Conservation (phyloP, 2,113 vertebrate species). For the Coracopsis vasa region DNA sequence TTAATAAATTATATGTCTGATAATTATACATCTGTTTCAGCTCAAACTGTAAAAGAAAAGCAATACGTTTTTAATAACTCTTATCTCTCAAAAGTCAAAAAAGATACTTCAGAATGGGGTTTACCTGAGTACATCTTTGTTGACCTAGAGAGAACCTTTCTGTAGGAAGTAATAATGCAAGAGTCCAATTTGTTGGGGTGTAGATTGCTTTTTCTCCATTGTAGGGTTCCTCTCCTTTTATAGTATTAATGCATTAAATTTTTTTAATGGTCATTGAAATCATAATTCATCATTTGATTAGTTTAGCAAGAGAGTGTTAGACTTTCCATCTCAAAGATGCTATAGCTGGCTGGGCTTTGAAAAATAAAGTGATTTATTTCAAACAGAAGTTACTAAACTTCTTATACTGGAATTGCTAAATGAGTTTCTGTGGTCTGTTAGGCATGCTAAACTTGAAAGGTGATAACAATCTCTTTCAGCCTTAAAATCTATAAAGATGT, state of each 20-base stretch:
- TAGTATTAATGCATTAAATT: neutral
- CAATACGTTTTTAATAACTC: conserved; percentile 1
- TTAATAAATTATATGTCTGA: neutral
- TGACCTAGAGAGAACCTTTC: neutral
- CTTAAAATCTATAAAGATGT: neutral
- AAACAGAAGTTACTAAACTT: neutral
- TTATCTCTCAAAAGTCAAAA: neutral
- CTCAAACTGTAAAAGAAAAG: neutral
- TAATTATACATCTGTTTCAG: neutral
- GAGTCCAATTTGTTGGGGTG: neutral
- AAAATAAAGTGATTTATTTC: neutral
- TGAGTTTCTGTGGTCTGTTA: neutral
- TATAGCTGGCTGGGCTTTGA: neutral
- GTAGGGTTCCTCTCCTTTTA: fast-evolving
- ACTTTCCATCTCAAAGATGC: neutral
- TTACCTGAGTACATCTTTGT: neutral
- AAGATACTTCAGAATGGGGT: neutral
- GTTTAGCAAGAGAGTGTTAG: neutral
- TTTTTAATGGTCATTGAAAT: neutral
- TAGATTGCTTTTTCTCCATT: neutral
- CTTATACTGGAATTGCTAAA: neutral
- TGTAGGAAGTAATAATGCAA: neutral
- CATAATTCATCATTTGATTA: neutral
- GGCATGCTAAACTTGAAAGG: neutral
- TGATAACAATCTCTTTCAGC: neutral